phyloP scores from a whole-genome alignment of 2,888 invertebrate genomes.

The Chrysomela aeneicollis region DNA sequence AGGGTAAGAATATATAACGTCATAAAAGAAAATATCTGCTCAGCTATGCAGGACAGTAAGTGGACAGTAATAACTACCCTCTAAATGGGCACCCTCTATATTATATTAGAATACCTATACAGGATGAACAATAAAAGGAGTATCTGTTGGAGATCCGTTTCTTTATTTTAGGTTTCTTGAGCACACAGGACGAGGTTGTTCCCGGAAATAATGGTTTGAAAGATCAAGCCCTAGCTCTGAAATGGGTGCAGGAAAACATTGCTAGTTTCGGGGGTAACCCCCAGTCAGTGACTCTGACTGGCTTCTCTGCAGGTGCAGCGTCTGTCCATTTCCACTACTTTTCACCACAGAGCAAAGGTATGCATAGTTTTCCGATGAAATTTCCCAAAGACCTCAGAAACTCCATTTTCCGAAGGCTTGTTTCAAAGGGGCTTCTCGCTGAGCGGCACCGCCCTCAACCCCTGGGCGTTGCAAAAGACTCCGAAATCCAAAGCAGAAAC shows the following conservation, averaged over 20 bases:
- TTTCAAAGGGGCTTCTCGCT: slow-evolving; percentile 71
- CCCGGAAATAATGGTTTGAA: slow-evolving; percentile 58
- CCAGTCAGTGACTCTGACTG: slow-evolving; percentile 53
- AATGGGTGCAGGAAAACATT: slow-evolving; percentile 56
- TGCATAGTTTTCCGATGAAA: background rate
- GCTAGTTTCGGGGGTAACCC: slow-evolving; percentile 56
- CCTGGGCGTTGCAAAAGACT: slow-evolving; percentile 64
- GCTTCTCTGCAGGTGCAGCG: slow-evolving; percentile 56
- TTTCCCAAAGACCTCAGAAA: background rate
- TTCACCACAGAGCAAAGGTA: slow-evolving; percentile 50
- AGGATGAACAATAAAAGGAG: no score
- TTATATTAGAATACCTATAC: no score
- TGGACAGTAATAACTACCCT: no score
- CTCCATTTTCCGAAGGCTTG: slow-evolving; percentile 59
- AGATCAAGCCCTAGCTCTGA: slow-evolving; percentile 54
- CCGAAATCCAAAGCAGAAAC: slow-evolving; percentile 68
- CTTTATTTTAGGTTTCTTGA: slow-evolving; percentile 52
- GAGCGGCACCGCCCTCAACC: slow-evolving; percentile 72
- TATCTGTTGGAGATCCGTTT: no score
- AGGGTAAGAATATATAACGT: no score
- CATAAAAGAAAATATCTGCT: no score
- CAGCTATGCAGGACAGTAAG: no score
- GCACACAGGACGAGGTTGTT: slow-evolving; percentile 53
- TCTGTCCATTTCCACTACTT: slow-evolving; percentile 57
- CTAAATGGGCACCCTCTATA: no score